Conservation (phyloP, 2,888 invertebrate genomes). For the Zhuqinia jingwanae region DNA sequence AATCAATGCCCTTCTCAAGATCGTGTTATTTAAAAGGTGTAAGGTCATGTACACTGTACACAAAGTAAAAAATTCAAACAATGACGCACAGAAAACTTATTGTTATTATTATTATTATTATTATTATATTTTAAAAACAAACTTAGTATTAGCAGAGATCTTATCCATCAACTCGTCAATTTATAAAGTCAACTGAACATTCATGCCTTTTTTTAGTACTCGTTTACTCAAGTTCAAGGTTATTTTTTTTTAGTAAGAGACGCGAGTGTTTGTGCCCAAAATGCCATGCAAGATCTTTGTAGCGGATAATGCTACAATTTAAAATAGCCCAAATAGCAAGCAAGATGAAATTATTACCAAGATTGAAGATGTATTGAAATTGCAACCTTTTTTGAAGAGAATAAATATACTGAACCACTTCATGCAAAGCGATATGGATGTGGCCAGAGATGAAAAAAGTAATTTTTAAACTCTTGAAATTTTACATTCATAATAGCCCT, state of each 20-base stretch:
- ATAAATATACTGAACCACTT: no score
- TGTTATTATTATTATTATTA: not conserved
- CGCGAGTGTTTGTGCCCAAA: not conserved
- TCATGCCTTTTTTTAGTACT: not conserved
- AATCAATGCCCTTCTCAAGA: slow-evolving; percentile 34
- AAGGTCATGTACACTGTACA: slow-evolving; percentile 40
- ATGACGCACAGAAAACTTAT: not conserved
- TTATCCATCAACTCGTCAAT: not conserved
- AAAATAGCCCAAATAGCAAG: no score
- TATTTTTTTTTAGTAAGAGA: not conserved
- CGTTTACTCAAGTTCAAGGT: slow-evolving; percentile 50
- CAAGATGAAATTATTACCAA: no score
- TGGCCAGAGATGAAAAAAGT: no score
- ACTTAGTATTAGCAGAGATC: not conserved
- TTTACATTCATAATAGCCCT: no score
- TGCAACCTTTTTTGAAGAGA: no score
- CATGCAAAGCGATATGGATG: no score
- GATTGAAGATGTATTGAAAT: no score
- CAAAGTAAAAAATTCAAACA: no score
- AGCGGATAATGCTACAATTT: not conserved
- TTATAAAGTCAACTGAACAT: not conserved
- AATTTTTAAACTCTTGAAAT: no score
- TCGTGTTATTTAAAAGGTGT: slow-evolving; percentile 45
- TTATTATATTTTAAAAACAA: not conserved
- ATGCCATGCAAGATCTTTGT: not conserved